Conservation (phyloP, 2,888 invertebrate species). For the Uloborus plumipes region DNA sequence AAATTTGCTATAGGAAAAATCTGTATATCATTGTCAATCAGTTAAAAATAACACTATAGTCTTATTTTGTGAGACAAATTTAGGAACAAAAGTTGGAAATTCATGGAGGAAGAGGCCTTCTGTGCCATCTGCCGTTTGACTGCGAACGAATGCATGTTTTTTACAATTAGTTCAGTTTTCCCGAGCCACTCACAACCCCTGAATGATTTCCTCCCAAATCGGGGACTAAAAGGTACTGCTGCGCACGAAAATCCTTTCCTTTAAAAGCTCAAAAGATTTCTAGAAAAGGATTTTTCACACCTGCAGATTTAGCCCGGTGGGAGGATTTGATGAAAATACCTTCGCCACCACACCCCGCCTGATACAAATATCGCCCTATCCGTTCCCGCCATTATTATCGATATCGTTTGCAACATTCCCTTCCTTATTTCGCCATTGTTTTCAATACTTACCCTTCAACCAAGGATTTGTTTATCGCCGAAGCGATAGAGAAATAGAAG, state of each 20-base stretch:
- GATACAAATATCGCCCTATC: constrained; percentile 31
- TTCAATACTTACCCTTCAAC: neutral
- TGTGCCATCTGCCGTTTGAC: too few species aligned
- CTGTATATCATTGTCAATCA: too few species aligned
- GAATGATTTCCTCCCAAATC: too few species aligned
- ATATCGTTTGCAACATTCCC: constrained; percentile 31
- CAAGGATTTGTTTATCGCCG: constrained; percentile 48
- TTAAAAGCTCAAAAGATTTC: constrained; percentile 52
- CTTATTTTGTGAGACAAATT: too few species aligned
- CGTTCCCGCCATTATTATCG: constrained; percentile 52
- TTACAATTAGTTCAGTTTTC: too few species aligned
- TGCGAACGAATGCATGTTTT: too few species aligned
- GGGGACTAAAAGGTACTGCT: too few species aligned
- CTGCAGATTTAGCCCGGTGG: constrained; percentile 27
- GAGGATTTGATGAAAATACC: constrained; percentile 57
- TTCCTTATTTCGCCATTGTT: neutral
- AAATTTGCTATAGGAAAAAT: too few species aligned
- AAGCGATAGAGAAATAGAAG: constrained; percentile 39
- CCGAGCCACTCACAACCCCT: too few species aligned
- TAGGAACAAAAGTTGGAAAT: too few species aligned
- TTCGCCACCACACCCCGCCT: constrained; percentile 10
- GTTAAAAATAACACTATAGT: too few species aligned
- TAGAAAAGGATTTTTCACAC: constrained; percentile 23
- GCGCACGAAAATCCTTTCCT: constrained; percentile 31
- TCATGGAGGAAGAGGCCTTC: too few species aligned